These are phyloP conservation scores for Eucidaris tribuloides DNA, from an alignment of 35 echinoderm and acorn worm genomes.

Conservation along the genomic window DNA sequence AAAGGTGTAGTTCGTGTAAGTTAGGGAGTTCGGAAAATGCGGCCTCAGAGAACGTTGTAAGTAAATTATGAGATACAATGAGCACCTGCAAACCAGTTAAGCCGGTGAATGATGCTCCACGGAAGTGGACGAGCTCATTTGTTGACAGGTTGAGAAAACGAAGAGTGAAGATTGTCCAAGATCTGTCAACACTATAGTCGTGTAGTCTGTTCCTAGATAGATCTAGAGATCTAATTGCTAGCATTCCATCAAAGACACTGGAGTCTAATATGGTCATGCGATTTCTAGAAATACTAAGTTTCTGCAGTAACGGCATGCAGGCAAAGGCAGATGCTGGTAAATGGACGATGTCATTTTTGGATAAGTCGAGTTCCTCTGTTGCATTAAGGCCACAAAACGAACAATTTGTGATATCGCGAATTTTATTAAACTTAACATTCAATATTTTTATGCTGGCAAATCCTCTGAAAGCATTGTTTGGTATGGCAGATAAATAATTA, in stretches of 20 bases:
- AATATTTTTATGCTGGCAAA: not conserved
- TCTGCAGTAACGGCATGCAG: not conserved
- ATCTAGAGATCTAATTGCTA: not conserved
- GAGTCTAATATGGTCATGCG: not conserved
- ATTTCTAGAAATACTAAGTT: not conserved
- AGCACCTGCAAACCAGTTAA: not conserved
- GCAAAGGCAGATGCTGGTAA: not conserved
- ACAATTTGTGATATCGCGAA: not conserved
- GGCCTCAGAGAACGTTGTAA: not conserved
- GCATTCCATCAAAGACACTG: not conserved
- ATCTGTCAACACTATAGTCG: not conserved
- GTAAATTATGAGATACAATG: not conserved
- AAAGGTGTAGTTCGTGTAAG: not conserved
- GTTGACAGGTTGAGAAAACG: not conserved
- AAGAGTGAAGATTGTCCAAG: not conserved
- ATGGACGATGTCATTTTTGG: not conserved
- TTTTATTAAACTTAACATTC: not conserved
- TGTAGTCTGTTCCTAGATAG: not conserved
- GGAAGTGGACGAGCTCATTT: not conserved
- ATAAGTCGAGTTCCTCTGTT: not conserved
- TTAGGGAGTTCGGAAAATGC: not conserved
- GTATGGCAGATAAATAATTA: not conserved
- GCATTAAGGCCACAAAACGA: not conserved
- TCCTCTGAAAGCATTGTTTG: not conserved
- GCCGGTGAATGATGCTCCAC: not conserved